Evolutionary conservation across 2,113 vertebrate genomes (phyloP).

Genomic region (Propithecus coquereli): DNA sequence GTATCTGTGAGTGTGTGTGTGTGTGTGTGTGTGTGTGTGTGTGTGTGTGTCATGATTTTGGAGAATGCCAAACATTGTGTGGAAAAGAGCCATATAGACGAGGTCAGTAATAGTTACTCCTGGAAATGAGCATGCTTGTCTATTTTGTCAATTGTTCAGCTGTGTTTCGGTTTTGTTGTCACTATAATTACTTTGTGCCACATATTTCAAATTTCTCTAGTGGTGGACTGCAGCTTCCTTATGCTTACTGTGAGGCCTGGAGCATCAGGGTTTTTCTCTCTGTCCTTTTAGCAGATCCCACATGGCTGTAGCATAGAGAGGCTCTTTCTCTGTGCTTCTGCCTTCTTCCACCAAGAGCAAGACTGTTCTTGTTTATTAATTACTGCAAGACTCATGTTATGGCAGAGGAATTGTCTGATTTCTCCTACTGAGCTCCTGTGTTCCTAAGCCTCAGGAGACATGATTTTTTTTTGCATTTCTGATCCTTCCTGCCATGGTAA

Average conservation of each 20-base stretch:
- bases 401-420: not conserved
- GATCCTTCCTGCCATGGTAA: not conserved
- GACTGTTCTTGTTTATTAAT: not conserved
- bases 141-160: not conserved
- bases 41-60: not conserved
- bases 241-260: not conserved
- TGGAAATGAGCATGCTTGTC: not conserved
- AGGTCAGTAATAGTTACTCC: not conserved
- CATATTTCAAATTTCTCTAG: not conserved
- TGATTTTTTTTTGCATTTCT: not conserved
- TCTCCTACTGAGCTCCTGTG: not conserved
- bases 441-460: not conserved
- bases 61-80: not conserved
- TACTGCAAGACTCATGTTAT: not conserved
- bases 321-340: not conserved
- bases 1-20: not conserved
- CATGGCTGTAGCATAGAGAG: not conserved
- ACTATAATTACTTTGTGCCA: not conserved
- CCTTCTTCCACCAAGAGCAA: not conserved
- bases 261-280: not conserved
- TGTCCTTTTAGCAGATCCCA: not conserved
- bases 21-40: not conserved
- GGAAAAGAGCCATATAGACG: not conserved
- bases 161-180: not conserved
- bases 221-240: not conserved